Evolutionary conservation across 1,140 invertebrate genomes (phyloP).

Genomic region (Ostrea edulis): DNA sequence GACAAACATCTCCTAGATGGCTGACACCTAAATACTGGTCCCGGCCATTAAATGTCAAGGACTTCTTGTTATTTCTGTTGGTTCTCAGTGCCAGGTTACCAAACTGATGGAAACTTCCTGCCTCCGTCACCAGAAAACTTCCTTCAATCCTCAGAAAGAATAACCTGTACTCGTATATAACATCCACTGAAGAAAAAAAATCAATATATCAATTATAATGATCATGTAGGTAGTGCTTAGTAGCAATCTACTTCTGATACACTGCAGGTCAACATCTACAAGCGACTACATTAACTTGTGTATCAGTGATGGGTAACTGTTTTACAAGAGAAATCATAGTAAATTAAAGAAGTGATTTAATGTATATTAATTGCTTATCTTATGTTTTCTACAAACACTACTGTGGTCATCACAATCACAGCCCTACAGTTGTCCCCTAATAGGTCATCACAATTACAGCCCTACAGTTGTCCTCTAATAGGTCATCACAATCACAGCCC

Average conservation of each 20-base stretch:
- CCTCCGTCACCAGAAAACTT: conserved; percentile 51
- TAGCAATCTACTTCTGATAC: neutral
- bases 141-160: conserved; percentile 58
- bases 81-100: conserved; percentile 49
- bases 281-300: no score
- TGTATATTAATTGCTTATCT: no score
- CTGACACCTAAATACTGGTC: conserved; percentile 58
- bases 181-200: conserved; percentile 56
- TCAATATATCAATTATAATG: neutral
- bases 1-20: conserved; percentile 46
- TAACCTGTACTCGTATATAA: conserved; percentile 47
- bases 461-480: no score
- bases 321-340: no score
- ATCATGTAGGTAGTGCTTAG: neutral
- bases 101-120: conserved; percentile 49
- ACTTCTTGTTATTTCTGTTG: conserved; percentile 57
- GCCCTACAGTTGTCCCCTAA: no score
- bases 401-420: no score
- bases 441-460: no score
- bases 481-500: no score
- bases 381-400: no score
- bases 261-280: no score
- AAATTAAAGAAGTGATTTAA: no score
- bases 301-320: no score
- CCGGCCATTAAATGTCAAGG: conserved; percentile 64